phyloP scores from a whole-genome alignment of 2,113 vertebrate genomes.

The Aptenodytes patagonicus region DNA sequence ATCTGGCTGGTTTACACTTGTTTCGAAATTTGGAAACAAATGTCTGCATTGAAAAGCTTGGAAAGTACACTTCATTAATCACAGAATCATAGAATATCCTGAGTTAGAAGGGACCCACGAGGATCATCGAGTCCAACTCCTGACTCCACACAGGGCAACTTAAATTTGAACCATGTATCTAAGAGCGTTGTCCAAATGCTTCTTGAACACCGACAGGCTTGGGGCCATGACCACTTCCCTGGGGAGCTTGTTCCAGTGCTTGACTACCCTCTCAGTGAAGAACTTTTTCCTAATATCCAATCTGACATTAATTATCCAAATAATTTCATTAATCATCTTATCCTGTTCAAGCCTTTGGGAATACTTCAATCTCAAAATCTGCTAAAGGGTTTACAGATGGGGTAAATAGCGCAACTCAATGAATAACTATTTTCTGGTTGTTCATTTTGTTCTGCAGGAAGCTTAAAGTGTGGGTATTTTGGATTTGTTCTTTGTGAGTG shows the following conservation, averaged over 20 bases:
- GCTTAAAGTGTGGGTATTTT: not conserved
- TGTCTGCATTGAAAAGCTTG: not conserved
- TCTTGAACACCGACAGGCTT: not conserved
- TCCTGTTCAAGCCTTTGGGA: not conserved
- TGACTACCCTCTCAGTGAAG: not conserved
- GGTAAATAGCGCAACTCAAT: not conserved
- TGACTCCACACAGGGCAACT: not conserved
- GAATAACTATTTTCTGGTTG: not conserved
- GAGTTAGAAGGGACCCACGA: not conserved
- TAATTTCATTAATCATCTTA: not conserved
- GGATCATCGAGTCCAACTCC: not conserved
- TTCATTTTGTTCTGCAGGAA: not conserved
- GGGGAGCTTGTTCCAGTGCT: not conserved
- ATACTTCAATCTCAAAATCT: not conserved
- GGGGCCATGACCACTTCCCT: not conserved
- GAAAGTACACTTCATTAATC: not conserved
- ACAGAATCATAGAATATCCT: not conserved
- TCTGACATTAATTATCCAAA: not conserved
- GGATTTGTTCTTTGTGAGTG: not conserved
- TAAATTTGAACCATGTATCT: not conserved
- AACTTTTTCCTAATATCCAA: not conserved
- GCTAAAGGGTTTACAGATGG: not conserved
- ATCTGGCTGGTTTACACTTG: not conserved
- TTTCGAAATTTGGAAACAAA: not conserved
- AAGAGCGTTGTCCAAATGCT: not conserved